These are phyloP conservation scores for Anabacerthia variegaticeps DNA, from an alignment of 2,797 vertebrate species.

Conservation along the genomic window DNA sequence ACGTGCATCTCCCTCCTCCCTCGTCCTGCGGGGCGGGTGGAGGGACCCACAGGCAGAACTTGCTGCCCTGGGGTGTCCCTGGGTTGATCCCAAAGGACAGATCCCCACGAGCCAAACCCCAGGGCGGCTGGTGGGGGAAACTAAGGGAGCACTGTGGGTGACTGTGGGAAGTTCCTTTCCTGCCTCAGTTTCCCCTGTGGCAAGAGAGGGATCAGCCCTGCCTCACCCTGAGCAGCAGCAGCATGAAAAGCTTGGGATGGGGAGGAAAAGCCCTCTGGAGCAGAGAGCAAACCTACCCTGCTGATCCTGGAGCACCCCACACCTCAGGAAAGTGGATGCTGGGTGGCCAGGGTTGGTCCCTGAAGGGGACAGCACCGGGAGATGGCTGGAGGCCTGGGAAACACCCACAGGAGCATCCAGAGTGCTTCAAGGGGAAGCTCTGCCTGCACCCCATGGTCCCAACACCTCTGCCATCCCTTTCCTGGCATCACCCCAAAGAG, in stretches of 20 bases:
- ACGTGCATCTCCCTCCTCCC: background rate
- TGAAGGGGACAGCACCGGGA: constrained; percentile 17
- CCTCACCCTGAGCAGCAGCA: background rate
- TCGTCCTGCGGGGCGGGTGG: no score
- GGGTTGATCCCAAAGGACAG: background rate
- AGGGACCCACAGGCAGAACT: background rate
- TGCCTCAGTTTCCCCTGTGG: constrained; percentile 40
- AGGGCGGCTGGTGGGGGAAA: background rate
- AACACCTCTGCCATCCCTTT: background rate
- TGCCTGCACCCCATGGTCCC: background rate
- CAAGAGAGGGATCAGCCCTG: background rate
- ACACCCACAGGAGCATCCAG: background rate
- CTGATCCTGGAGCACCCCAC: background rate
- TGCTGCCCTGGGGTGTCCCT: background rate
- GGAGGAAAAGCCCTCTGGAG: background rate
- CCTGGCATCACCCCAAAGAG: background rate
- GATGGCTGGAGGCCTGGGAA: background rate
- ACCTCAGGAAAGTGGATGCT: background rate
- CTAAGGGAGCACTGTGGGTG: background rate
- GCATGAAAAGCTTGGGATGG: background rate
- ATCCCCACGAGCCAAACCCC: background rate
- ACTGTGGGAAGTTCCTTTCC: background rate
- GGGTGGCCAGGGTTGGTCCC: background rate
- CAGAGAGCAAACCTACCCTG: background rate
- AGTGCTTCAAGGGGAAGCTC: background rate